These are phyloP conservation scores for Heliangelus exortis DNA, from an alignment of 2,797 vertebrate species.

Conservation along the genomic window DNA sequence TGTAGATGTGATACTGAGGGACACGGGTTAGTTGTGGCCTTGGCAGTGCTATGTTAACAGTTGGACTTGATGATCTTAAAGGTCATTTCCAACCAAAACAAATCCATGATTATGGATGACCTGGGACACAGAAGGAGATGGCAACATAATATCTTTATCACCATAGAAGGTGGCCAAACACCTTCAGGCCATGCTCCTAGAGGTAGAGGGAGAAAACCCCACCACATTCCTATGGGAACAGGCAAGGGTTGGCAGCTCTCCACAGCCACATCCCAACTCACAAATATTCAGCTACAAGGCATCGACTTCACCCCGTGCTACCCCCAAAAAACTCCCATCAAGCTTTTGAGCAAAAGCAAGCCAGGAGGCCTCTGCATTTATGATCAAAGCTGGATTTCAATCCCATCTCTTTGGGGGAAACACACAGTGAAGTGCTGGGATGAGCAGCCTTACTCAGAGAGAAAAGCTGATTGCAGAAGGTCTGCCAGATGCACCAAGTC, in stretches of 20 bases:
- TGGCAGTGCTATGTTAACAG: too few relatives aligned
- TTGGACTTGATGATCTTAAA: too few relatives aligned
- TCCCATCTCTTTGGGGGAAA: not conserved
- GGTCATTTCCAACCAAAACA: too few relatives aligned
- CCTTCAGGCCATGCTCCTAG: not conserved
- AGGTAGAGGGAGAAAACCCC: not conserved
- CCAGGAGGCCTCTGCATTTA: not conserved
- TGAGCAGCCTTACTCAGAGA: not conserved
- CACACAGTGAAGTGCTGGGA: not conserved
- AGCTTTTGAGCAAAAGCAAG: not conserved
- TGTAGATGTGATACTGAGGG: too few relatives aligned
- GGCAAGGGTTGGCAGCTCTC: not conserved
- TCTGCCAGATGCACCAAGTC: not conserved
- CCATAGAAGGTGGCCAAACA: not conserved
- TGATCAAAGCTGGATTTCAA: not conserved
- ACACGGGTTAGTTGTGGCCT: too few relatives aligned
- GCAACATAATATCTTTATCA: too few relatives aligned
- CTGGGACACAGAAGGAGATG: not conserved
- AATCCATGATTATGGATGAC: not conserved
- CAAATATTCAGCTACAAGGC: rapidly evolving
- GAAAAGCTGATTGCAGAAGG: not conserved
- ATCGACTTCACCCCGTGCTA: not conserved
- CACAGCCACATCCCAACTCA: not conserved
- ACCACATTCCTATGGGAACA: rapidly evolving
- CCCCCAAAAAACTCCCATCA: not conserved